Evolutionary conservation across 2,113 vertebrate genomes (phyloP).

Genomic region (Plecturocebus donacophilus): DNA sequence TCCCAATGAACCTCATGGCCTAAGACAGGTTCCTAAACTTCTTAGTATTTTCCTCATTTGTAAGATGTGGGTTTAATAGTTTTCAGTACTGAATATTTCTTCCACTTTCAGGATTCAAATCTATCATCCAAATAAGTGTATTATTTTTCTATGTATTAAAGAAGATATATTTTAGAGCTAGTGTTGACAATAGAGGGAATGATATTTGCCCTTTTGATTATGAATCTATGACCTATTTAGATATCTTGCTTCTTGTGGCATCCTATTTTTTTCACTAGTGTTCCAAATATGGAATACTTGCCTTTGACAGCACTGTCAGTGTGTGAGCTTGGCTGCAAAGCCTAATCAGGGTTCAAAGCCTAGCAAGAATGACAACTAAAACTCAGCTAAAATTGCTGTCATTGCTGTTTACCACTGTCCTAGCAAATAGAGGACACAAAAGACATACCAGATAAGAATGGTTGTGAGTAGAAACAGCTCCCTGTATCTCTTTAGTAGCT

Average conservation of each 20-base stretch:
- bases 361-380: background rate
- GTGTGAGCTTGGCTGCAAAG: background rate
- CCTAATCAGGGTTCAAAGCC: background rate
- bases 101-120: background rate
- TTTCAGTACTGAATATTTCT: background rate
- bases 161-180: background rate
- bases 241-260: background rate
- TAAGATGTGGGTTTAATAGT: background rate
- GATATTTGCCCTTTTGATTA: background rate
- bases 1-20: background rate
- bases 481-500: background rate
- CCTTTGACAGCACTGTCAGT: background rate
- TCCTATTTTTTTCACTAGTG: background rate
- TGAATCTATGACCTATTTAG: background rate
- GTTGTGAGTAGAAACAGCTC: accelerated
- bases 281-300: background rate
- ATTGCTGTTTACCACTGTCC: background rate
- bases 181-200: background rate
- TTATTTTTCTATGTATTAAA: background rate
- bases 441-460: background rate
- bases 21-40: background rate
- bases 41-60: background rate
- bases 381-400: background rate
- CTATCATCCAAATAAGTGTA: background rate
- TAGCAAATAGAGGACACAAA: background rate